phyloP scores from a whole-genome alignment of 2,888 invertebrate genomes.

The Alcis repandata region DNA sequence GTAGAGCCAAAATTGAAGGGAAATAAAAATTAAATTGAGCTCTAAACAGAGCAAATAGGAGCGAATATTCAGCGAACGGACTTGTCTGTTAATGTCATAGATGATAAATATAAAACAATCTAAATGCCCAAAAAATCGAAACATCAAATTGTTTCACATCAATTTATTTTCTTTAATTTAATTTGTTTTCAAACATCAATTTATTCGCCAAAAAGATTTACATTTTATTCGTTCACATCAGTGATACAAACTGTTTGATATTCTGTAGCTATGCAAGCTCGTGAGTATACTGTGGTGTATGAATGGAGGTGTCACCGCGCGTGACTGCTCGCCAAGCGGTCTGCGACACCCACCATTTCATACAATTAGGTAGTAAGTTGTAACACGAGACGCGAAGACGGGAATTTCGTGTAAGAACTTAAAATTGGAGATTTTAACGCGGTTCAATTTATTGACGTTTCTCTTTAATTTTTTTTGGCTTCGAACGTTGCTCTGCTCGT shows the following conservation, averaged over 20 bases:
- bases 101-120: too few relatives aligned
- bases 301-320: constrained; percentile 35
- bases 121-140: too few relatives aligned
- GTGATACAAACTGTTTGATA: neutral
- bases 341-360: constrained; percentile 15
- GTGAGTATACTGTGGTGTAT: neutral
- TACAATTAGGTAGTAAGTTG: constrained; percentile 19
- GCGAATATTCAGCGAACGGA: too few relatives aligned
- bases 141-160: too few relatives aligned
- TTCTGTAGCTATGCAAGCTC: neutral
- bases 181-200: too few relatives aligned
- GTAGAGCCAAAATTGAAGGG: too few relatives aligned
- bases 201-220: too few relatives aligned
- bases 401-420: neutral
- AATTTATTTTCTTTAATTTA: too few relatives aligned
- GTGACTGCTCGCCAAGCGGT: constrained; percentile 27
- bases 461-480: neutral
- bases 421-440: neutral
- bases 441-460: neutral
- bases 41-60: too few relatives aligned
- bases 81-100: too few relatives aligned
- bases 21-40: too few relatives aligned
- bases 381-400: constrained; percentile 1
- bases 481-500: too few relatives aligned
- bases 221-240: neutral